Evolutionary conservation across 2,888 invertebrate species (phyloP).

Genomic region (Agonopterix subpropinquella): DNA sequence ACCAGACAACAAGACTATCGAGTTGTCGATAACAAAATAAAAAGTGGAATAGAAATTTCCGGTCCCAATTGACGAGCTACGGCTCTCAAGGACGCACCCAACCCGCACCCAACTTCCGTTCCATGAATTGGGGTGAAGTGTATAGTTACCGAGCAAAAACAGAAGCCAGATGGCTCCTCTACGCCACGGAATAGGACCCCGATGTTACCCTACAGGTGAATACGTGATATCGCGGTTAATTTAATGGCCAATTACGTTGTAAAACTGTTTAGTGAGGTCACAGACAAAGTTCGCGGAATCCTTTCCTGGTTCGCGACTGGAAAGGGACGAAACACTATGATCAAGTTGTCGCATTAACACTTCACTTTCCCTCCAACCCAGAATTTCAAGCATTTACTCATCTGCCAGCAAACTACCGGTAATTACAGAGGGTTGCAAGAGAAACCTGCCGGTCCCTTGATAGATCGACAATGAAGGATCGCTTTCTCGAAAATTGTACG

Average conservation of each 20-base stretch:
- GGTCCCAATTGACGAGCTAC: slow-evolving; percentile 42
- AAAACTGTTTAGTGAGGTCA: slow-evolving; percentile 39
- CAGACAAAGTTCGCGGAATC: slow-evolving; percentile 38
- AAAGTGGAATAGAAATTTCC: slow-evolving; percentile 49
- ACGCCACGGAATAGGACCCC: slow-evolving; percentile 2
- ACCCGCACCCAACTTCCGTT: slow-evolving; percentile 67
- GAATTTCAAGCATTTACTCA: slow-evolving; percentile 71
- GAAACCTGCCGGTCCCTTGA: slow-evolving; percentile 55
- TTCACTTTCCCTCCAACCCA: slow-evolving; percentile 69
- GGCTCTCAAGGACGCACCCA: slow-evolving; percentile 60
- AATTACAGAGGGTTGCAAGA: slow-evolving; percentile 61
- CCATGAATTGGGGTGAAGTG: slow-evolving; percentile 49
- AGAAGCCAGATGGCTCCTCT: slow-evolving; percentile 17
- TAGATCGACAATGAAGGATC: slow-evolving; percentile 63
- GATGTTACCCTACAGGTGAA: slow-evolving; percentile 21
- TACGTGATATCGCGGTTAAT: slow-evolving; percentile 23
- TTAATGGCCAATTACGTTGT: slow-evolving; percentile 36
- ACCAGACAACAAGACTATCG: not conserved
- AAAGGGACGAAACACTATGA: slow-evolving; percentile 52
- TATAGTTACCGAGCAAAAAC: slow-evolving; percentile 46
- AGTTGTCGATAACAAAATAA: slow-evolving; percentile 14
- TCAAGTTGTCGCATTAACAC: slow-evolving; percentile 69
- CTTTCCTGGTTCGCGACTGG: slow-evolving; percentile 46
- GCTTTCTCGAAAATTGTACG: slow-evolving; percentile 70
- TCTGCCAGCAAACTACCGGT: slow-evolving; percentile 62